Evolutionary conservation across 2,888 invertebrate species (phyloP).

Genomic region (Stomorhina lunata): DNA sequence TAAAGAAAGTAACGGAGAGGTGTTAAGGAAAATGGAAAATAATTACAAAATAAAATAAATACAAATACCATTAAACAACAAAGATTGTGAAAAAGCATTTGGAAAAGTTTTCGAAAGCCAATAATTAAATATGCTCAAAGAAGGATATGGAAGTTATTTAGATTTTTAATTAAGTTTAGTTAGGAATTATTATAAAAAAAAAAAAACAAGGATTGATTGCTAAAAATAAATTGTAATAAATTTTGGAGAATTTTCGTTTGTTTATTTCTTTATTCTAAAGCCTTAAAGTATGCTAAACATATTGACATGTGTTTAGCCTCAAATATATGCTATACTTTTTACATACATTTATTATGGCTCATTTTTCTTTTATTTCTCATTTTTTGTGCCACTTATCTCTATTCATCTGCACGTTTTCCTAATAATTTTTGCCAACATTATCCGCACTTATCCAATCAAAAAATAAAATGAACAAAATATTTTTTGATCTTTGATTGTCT

Average conservation of each 20-base stretch:
- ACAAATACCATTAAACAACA: conserved; percentile 56
- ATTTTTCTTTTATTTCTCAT: not conserved
- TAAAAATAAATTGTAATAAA: not conserved
- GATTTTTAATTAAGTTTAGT: conserved; percentile 57
- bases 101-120: conserved; percentile 48
- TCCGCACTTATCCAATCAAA: conserved; percentile 58
- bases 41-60: conserved; percentile 55
- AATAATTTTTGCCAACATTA: conserved; percentile 61
- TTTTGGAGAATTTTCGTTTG: not conserved
- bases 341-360: not conserved
- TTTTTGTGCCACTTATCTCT: conserved; percentile 36
- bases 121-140: conserved; percentile 62
- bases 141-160: conserved; percentile 7
- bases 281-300: conserved; percentile 31
- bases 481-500: conserved; percentile 76
- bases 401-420: conserved; percentile 61
- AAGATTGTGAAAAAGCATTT: not conserved
- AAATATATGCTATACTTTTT: not conserved
- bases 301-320: not conserved
- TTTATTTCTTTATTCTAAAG: not conserved
- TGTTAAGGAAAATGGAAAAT: not conserved
- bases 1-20: not conserved
- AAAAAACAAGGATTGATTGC: not conserved
- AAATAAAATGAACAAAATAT: conserved; percentile 46
- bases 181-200: not conserved